Evolutionary conservation across 2,888 invertebrate species (phyloP).

Genomic region (Spisula subtruncata): DNA sequence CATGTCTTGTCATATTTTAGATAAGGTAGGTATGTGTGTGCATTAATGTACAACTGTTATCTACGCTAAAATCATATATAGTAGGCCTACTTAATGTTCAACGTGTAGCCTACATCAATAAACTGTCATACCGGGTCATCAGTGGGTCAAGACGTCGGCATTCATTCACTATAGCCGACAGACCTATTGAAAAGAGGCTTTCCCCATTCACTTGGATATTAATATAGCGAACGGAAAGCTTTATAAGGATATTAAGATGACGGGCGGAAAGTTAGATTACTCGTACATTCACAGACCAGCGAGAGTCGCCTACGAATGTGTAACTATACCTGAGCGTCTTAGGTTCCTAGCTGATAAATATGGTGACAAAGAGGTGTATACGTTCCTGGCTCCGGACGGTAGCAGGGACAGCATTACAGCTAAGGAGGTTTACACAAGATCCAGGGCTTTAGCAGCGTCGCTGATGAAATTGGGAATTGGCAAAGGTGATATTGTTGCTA

Average conservation of each 20-base stretch:
- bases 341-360: constrained; percentile 26
- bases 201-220: too few relatives aligned
- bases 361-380: constrained; percentile 55
- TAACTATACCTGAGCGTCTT: constrained; percentile 40
- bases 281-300: constrained; percentile 49
- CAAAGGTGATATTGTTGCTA: constrained; percentile 60
- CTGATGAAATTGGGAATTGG: constrained; percentile 50
- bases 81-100: too few relatives aligned
- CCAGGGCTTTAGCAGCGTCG: constrained; percentile 14
- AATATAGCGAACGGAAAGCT: neutral
- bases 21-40: too few relatives aligned
- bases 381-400: constrained; percentile 52
- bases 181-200: too few relatives aligned
- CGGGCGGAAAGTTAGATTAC: constrained; percentile 24
- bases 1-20: too few relatives aligned
- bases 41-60: too few relatives aligned
- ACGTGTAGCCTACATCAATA: too few relatives aligned
- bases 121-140: too few relatives aligned
- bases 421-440: constrained; percentile 26
- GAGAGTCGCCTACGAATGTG: constrained; percentile 31
- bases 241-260: too few relatives aligned
- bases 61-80: too few relatives aligned
- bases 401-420: constrained; percentile 40
- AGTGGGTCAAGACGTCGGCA: too few relatives aligned
- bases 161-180: too few relatives aligned